Evolutionary conservation across 1,140 invertebrate species (phyloP), one percentile per base, ranked within the genome.

Genomic region (Neotoxoptera formosana): DNA sequence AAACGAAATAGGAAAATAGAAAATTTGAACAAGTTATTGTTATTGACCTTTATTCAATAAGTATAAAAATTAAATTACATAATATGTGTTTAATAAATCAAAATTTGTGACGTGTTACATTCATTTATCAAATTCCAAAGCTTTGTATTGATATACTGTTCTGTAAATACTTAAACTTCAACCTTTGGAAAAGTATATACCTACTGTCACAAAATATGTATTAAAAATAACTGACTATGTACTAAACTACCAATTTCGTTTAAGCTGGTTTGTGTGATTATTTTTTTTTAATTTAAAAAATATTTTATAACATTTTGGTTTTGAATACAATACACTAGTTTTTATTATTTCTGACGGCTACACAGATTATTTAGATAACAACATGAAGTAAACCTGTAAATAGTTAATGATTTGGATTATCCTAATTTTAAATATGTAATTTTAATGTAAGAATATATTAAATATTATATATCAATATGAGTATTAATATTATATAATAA

Each of bases 21-120:
- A 89, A 56, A 53, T 41, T 36, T 56, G n/a, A 36, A 11, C 21
- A 36, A 25, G 11, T 34, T 47, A 76, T 76, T 76, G 60, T 76
- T 76, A 76, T 41, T n/a, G 20, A 53, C 30, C n/a, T 89, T 56
- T 34, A 53, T 89, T 53, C 21, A 56, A 89, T 34, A 36, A 89
- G 20, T 89, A 89, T 17, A 89, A 89, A 53, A 53, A 89, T 36
- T 53, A 89, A 36, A 89, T 89, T 30, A 89, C 25, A 87, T 88
- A 88, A 89, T 41, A 45, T 56, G 88, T n/a, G 23, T 60, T 90
- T 90, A 90, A 90, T 89, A 90, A 90, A 90, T 90, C 51, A 56
- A 89, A 88, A 51, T n/a, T 11, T 51, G 36, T 48, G 86, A 51
- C 88, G n/a, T 56, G n/a, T 41, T 36, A 89, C 48, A 56, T 89